These are phyloP conservation scores for Cantharis flavilabris DNA, from an alignment of 2,888 invertebrate species.

Conservation along the genomic window DNA sequence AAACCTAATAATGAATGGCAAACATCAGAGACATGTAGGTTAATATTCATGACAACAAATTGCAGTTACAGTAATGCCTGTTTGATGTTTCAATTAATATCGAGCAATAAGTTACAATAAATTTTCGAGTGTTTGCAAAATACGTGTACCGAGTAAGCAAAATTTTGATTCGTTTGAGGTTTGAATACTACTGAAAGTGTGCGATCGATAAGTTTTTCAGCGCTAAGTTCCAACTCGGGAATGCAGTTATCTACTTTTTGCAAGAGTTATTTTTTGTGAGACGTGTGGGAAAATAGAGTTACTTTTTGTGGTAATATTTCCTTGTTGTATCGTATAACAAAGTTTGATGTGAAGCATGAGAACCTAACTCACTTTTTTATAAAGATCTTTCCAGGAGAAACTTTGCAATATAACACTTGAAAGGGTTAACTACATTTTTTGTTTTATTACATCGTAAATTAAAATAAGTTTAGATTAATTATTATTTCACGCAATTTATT, in stretches of 20 bases:
- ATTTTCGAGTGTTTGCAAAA: neutral
- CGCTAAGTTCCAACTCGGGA: constrained; percentile 38
- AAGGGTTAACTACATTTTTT: neutral
- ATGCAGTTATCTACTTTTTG: constrained; percentile 41
- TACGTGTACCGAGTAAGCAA: neutral
- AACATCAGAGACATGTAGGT: constrained; percentile 6
- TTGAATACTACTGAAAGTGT: neutral
- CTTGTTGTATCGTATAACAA: constrained; percentile 35
- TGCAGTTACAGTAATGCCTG: neutral
- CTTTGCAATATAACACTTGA: constrained; percentile 7
- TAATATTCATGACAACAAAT: constrained; percentile 13
- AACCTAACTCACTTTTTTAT: constrained; percentile 13
- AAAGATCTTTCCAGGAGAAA: constrained; percentile 4
- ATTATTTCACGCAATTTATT: neutral
- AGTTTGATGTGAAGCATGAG: constrained; percentile 33
- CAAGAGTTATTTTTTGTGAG: constrained; percentile 36
- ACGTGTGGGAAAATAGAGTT: constrained; percentile 34
- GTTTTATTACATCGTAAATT: neutral
- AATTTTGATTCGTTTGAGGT: neutral
- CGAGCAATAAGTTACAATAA: neutral
- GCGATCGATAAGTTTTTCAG: constrained; percentile 31
- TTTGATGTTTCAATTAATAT: neutral
- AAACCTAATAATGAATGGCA: neutral
- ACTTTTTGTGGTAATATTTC: constrained; percentile 39
- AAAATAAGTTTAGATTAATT: neutral